Evolutionary conservation across 2,797 vertebrate genomes (phyloP), one percentile per base, ranked within the genome.

Genomic region (Sciurus carolinensis): DNA sequence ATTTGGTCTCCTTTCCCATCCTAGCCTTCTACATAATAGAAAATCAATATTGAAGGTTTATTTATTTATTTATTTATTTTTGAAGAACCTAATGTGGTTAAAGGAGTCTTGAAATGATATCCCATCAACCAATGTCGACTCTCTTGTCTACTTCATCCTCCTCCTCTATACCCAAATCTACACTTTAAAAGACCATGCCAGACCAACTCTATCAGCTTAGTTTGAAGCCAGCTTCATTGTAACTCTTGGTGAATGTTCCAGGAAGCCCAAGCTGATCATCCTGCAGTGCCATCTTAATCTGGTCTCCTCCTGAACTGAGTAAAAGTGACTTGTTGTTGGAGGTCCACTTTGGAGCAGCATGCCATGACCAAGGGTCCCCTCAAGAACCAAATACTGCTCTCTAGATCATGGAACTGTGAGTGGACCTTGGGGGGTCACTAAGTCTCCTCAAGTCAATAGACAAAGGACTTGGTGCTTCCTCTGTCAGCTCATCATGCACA

Each of bases 51-150:
- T 1, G 9, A 50, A 28, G 33, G 15, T 33, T 36, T n/a, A 72
- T 93, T 84, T 89, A 96, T 96, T 97, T 90, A 90, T 73, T 73
- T 83, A 79, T 93, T 97, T 95, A 96, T 89, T 95, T 83, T 79
- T 30, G 79, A 92, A 79, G 69, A 52, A 2, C 71, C 7, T 33
- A 22, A 20, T 71, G 66, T 69, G 33, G 20, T 84, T 88, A 33
- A 22, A 12, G 5, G 59, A 62, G 33, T 82, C 42, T 42, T 57
- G 84, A 77, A 62, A 81, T 36, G 54, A 36, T 54, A 73, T 36
- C 82, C 24, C 11, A 24, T 36, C 11, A 33, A 18, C 30, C 71
- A 52, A 1, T 18, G 17, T 47, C 72, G 22, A 64, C 33, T 1
- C 83, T 24, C 4, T 20, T 14, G 47, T 47, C n/a, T 18, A 7